Base-by-base conservation (phyloP, 2,888 invertebrate species). In the Conops quadrifasciatus region DNA sequence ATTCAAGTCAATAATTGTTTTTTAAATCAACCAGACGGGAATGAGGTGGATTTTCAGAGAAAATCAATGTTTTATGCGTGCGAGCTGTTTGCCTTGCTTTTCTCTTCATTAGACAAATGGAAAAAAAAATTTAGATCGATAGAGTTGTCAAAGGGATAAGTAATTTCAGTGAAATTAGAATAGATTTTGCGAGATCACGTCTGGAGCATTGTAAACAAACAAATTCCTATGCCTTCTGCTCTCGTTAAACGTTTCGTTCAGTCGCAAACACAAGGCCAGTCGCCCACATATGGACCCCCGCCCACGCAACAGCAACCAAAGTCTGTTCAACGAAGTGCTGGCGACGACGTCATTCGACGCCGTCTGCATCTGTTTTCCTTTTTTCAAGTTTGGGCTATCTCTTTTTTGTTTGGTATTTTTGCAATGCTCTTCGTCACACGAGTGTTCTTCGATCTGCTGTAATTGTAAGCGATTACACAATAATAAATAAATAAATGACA, bases 281-380 rank as follows among this genome's bases (percentile, higher is more conserved):
- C 21, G 28, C 30, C n/a, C 24, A 58, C 28, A 26, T 58, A 21
- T 51, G 26, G 13, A 56, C 64, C 47, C 49, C 45, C 70, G 43
- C 70, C 64, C 70, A 70, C 64, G 24, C 56, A 64, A 56, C 53
- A 56, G 64, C 70, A 70, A 64, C 63, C 19, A 36, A 63, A 64
- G 56, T 49, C 60, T 69, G 36, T 28, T 36, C 36, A 5, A 24
- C 19, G 45, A 45, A 21, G 19, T 62, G 62, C 62, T 43, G 53
- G 45, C 68, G 59, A 62, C 68, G 47, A 69, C 68, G 68, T 62
- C 68, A 69, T 69, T 49, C 68, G 28, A 24, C 30, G 65, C 21
- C 13, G 19, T 36, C 13, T 62, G 28, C 36, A 24, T 24, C 21
- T 26, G 28, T 30, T 30, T 13, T 53, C 16, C 58, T 21, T n/a